Evolutionary conservation across 2,888 invertebrate species (phyloP), one percentile per base, ranked within the genome.

Genomic region (Heliconius erato): DNA sequence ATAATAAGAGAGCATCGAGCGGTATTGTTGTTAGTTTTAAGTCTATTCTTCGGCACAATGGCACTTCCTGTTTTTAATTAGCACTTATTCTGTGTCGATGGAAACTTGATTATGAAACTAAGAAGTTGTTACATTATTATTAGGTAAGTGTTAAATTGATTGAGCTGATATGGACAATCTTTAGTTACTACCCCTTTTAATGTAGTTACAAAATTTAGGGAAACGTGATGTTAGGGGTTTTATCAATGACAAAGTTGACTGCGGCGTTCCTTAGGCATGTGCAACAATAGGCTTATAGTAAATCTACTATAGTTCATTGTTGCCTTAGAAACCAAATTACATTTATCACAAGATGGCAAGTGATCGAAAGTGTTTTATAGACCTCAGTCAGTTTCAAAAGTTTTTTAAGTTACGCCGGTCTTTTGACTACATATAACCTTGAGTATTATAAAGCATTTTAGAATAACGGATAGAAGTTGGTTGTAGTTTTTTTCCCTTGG

Each of bases 31-130:
- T 95, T 96, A 95, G 94, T 94, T 94, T 88, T 96, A 95, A 95
- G 95, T 90, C 91, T 89, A 94, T 95, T 95, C 95, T 95, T 95
- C 95, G 96, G 95, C 96, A 96, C 96, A 95, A 94, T 92, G 92
- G 96, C 96, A 96, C 96, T 96, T 95, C 96, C 96, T 95, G 96
- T 96, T 96, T 94, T 96, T 95, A 93, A 95, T 95, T 95, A 95
- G 96, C 96, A 96, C 96, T 95, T 95, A 95, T 95, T 96, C 94
- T 95, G 96, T 96, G 96, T 96, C 96, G 96, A 94, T 94, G 94
- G 92, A 95, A 94, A 93, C 94, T 94, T 92, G 93, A 95, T 94
- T 95, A 95, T 93, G 91, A 94, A 94, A 91, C 91, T 94, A 95
- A 96, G 94, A 94, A 92, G 95, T 95, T 96, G 95, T 95, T 96